Conservation (phyloP, 2,797 vertebrate species). For the Amblyraja radiata region DNA sequence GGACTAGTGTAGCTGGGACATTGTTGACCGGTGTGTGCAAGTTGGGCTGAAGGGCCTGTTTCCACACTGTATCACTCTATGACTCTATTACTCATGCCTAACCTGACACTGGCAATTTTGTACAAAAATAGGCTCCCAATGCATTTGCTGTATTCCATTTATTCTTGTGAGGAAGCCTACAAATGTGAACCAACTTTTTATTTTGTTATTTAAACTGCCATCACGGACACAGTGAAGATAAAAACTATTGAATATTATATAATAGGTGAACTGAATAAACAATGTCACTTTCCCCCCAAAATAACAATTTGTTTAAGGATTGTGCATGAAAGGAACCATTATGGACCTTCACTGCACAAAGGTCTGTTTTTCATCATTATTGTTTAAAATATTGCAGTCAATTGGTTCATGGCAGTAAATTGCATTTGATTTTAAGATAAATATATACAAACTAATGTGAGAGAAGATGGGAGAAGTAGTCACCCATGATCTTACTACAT, state of each 20-base stretch:
- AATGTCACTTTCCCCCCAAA: background rate
- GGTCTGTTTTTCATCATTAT: background rate
- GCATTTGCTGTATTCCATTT: background rate
- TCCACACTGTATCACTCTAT: too few species aligned
- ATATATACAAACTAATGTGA: background rate
- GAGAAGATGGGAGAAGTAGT: background rate
- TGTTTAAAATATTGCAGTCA: background rate
- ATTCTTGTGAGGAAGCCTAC: background rate
- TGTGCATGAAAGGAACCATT: background rate
- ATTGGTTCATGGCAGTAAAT: background rate
- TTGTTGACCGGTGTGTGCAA: too few species aligned
- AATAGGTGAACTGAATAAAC: background rate
- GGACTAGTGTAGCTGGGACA: too few species aligned
- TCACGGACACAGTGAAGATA: background rate
- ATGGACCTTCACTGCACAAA: background rate
- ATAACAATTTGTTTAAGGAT: background rate
- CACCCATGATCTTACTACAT: too few species aligned
- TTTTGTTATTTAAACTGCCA: background rate
- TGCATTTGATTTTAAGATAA: background rate
- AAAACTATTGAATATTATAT: background rate
- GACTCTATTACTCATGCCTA: too few species aligned
- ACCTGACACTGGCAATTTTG: background rate
- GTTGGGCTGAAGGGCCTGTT: too few species aligned
- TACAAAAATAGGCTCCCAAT: background rate
- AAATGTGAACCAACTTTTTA: background rate